Conservation (phyloP, 1,140 invertebrate species). For the Berghia stephanieae region DNA sequence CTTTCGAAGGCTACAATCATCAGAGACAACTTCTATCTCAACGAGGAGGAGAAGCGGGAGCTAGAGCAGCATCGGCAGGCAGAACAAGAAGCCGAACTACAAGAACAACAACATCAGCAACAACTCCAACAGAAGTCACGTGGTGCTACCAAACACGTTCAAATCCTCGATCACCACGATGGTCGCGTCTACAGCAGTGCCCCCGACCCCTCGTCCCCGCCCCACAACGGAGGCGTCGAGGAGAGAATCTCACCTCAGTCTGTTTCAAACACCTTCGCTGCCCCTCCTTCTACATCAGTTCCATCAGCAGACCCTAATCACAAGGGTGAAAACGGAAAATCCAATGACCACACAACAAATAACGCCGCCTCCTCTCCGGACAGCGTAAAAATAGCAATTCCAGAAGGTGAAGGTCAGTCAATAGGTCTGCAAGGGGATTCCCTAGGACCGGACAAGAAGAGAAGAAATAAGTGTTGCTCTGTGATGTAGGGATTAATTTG, state of each 20-base stretch:
- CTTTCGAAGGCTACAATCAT: constrained; percentile 75
- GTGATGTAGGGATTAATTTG: constrained; percentile 39
- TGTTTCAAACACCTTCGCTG: constrained; percentile 5
- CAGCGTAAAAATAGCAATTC: constrained; percentile 27
- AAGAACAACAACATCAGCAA: constrained; percentile 16
- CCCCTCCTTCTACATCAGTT: not conserved
- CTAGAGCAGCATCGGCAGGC: constrained; percentile 20
- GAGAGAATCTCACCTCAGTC: constrained; percentile 27
- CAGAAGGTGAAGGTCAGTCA: constrained; percentile 25
- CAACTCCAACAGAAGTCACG: not conserved
- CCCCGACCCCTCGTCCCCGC: not conserved
- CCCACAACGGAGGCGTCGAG: constrained; percentile 18
- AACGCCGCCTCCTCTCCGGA: constrained; percentile 13
- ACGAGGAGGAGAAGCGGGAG: constrained; percentile 35
- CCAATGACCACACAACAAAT: not conserved
- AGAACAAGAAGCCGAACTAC: not conserved
- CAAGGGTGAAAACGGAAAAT: constrained; percentile 34
- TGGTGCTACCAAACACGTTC: not conserved
- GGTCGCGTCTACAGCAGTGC: not conserved
- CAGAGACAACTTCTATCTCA: constrained; percentile 57
- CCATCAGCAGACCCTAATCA: constrained; percentile 1
- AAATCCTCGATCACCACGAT: constrained; percentile 8
- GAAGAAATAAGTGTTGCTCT: constrained; percentile 32
- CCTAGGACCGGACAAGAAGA: constrained; percentile 26
- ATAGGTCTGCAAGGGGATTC: not conserved